phyloP scores from a whole-genome alignment of 2,797 vertebrate genomes.

The Meriones psammophilus region DNA sequence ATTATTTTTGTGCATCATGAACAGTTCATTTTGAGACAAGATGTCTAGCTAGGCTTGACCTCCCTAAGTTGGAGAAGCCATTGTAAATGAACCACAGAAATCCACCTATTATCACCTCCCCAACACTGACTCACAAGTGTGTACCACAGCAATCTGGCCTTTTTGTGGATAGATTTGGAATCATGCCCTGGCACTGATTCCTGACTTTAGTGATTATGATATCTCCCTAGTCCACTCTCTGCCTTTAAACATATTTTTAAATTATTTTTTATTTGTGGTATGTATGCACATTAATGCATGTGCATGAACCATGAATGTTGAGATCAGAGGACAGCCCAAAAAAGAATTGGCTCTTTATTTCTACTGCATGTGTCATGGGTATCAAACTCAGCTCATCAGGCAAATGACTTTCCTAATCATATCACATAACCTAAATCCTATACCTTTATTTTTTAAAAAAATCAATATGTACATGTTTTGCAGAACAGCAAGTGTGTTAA shows the following conservation, averaged over 20 bases:
- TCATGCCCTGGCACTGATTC: neutral
- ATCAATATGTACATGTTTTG: neutral
- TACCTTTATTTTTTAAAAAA: neutral
- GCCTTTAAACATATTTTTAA: neutral
- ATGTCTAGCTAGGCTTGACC: neutral
- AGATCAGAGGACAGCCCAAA: neutral
- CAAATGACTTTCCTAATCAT: neutral
- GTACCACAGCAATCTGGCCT: neutral
- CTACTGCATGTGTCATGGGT: too few species aligned
- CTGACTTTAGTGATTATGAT: neutral
- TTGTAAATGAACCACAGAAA: neutral
- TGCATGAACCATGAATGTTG: neutral
- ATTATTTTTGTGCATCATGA: neutral
- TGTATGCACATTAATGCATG: too few species aligned
- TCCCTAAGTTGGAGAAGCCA: neutral
- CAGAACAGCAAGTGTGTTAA: neutral
- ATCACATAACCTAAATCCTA: neutral
- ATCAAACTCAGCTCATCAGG: neutral
- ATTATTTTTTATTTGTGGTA: too few species aligned
- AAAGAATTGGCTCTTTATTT: neutral
- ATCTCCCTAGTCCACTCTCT: too few species aligned
- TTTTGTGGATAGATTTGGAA: neutral
- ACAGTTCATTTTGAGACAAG: neutral
- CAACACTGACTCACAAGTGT: neutral
- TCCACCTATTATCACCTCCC: neutral